A percentile compares a stretch with the other conserved stretches of the same genome.
Evolutionary conservation across 1,140 invertebrate genomes (phyloP).

Genomic region (Dreissena rostriformis): DNA sequence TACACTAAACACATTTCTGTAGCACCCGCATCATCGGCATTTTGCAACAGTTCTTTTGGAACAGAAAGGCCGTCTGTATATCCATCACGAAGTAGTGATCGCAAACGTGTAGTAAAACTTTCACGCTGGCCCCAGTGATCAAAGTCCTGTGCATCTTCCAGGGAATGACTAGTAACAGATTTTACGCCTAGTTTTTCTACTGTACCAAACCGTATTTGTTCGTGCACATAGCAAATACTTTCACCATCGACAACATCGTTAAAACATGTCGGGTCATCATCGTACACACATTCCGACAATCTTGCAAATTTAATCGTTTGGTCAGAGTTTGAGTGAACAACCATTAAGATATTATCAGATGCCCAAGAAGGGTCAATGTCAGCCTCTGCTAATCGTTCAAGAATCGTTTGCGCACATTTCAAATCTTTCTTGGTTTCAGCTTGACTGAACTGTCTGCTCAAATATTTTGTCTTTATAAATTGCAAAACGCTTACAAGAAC

Average conservation of each 20-base stretch:
- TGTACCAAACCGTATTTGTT: constrained; percentile 38
- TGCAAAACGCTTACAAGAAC: not conserved
- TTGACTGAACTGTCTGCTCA: not conserved
- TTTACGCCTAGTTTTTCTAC: constrained; percentile 64
- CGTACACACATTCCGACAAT: constrained; percentile 28
- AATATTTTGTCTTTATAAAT: not conserved
- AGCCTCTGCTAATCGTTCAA: not conserved
- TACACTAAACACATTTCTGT: constrained; percentile 73
- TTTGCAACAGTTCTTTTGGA: constrained; percentile 75
- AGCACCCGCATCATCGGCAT: constrained; percentile 82
- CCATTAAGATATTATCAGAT: not conserved
- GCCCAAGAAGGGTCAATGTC: constrained; percentile 8
- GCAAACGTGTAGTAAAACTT: constrained; percentile 64
- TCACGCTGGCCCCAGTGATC: constrained; percentile 67
- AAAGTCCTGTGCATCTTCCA: constrained; percentile 38
- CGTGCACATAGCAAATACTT: constrained; percentile 58
- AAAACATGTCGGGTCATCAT: constrained; percentile 1
- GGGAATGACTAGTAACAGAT: constrained; percentile 51
- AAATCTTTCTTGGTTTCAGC: not conserved
- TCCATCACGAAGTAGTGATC: constrained; percentile 54
- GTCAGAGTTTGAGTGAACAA: not conserved
- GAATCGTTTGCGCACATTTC: not conserved
- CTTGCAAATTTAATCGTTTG: not conserved
- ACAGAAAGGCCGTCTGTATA: constrained; percentile 74
- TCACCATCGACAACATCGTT: constrained; percentile 53